Evolutionary conservation across 2,113 vertebrate genomes (phyloP), one percentile per base, ranked within the genome.

Genomic region (Chrysemys picta): DNA sequence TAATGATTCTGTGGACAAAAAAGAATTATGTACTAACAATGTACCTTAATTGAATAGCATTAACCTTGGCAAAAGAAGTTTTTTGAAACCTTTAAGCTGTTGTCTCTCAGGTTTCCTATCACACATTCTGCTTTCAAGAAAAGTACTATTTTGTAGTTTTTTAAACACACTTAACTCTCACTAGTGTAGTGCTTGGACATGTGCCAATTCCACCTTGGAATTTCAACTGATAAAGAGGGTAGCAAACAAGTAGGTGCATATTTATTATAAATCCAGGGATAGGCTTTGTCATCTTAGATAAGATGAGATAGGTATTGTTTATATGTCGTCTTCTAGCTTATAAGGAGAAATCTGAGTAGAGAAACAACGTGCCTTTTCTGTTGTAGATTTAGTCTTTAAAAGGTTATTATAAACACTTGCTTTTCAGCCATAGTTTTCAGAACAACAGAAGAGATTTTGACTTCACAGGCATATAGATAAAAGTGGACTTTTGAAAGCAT

Each of bases 181-280:
- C 95, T 96, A 96, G 81, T 93, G 29, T 54, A 65, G 75, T 93
- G n/a, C 91, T 97, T 98, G 97, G 96, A 96, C 38, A 47, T 95
- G 49, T 96, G 96, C 97, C 97, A 97, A 27, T 95, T 96, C 92
- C 92, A 90, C 92, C 93, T 93, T 85, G 96, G 97, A 98, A 97
- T 98, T 97, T 96, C 89, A 94, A 89, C 96, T 95, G 97, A 97
- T 98, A 97, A 97, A 98, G 87, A 91, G 93, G 81, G 89, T 93
- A 95, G 82, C 86, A 92, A 96, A 84, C 96, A 95, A 97, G 95
- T 97, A 96, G 94, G 93, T 96, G 91, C 97, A 82, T 97, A 96
- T 97, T 97, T 97, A 84, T 96, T 97, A 93, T 93, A 97, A 98
- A 97, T 95, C 94, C 95, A 89, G 89, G 97, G 95, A 93, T 94